These are phyloP conservation scores for Pachyrhynchus sulphureomaculatus DNA, from an alignment of 1,140 invertebrate genomes.

Conservation along the genomic window DNA sequence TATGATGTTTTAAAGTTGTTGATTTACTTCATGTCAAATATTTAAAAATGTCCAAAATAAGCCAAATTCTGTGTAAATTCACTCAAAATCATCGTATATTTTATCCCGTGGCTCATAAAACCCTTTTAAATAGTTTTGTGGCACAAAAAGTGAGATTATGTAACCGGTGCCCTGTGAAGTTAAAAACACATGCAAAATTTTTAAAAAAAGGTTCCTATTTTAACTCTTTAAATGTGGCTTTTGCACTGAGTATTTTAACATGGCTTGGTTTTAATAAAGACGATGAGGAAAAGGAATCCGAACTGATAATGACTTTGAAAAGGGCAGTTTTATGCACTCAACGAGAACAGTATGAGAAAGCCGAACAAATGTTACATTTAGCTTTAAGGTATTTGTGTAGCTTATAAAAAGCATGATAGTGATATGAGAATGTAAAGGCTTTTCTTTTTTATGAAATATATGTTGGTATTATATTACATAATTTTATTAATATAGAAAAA, in stretches of 20 bases:
- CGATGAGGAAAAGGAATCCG: conserved; percentile 63
- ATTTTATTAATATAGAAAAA: too few relatives aligned
- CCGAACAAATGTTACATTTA: conserved; percentile 81
- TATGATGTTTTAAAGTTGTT: too few relatives aligned
- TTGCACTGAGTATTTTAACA: conserved; percentile 46
- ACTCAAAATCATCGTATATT: not conserved
- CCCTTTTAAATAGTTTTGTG: not conserved
- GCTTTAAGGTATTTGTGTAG: conserved; percentile 58
- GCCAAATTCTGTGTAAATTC: conserved; percentile 5
- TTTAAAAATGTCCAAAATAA: conserved; percentile 21
- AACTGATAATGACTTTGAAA: conserved; percentile 73
- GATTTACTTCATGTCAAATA: too few relatives aligned
- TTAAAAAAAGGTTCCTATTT: not conserved
- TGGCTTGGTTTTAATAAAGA: conserved; percentile 52
- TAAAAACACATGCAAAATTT: not conserved
- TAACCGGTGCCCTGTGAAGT: not conserved
- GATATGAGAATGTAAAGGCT: too few relatives aligned
- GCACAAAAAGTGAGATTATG: conserved; percentile 1
- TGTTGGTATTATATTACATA: too few relatives aligned
- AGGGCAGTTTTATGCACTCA: conserved; percentile 71
- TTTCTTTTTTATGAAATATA: too few relatives aligned
- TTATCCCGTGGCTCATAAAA: not conserved
- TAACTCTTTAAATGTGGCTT: not conserved
- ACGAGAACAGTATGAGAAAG: conserved; percentile 74
- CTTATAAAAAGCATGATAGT: too few relatives aligned